Conservation (phyloP, 2,797 vertebrate species). For the Sebastiscus tertius region DNA sequence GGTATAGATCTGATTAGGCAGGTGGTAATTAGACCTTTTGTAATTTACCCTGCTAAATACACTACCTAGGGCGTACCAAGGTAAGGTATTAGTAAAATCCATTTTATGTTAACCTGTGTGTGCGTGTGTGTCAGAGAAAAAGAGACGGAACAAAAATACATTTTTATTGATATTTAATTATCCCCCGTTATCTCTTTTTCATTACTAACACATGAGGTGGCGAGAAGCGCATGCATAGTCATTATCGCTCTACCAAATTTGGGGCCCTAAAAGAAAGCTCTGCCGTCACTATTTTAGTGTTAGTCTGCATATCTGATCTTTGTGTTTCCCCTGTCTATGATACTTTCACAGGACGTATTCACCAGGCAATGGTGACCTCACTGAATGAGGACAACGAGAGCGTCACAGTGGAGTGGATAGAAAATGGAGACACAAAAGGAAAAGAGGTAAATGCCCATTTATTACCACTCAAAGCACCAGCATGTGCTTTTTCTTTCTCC, state of each 20-base stretch:
- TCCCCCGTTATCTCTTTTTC: neutral
- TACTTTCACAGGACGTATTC: conserved; percentile 90
- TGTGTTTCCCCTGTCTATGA: conserved; percentile 25
- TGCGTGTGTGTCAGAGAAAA: neutral
- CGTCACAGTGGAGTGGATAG: conserved; percentile 98
- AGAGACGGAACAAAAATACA: neutral
- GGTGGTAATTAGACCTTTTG: neutral
- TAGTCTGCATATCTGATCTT: conserved; percentile 1
- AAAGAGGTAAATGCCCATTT: conserved; percentile 89
- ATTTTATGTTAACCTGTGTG: neutral
- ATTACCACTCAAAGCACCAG: conserved; percentile 19
- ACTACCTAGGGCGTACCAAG: conserved; percentile 2
- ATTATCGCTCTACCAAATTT: neutral
- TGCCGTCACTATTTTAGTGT: neutral
- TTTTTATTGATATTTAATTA: neutral
- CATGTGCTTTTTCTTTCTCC: conserved; percentile 30
- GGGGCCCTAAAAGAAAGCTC: neutral
- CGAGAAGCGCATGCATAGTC: neutral
- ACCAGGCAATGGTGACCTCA: conserved; percentile 98
- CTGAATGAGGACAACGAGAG: conserved; percentile 97
- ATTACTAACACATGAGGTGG: neutral
- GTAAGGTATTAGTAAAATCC: neutral
- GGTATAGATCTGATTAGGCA: neutral
- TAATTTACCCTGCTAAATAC: neutral
- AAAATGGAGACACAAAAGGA: conserved; percentile 99